Base-by-base conservation (phyloP, 2,113 vertebrate species). In the Amphiprion ocellaris region DNA sequence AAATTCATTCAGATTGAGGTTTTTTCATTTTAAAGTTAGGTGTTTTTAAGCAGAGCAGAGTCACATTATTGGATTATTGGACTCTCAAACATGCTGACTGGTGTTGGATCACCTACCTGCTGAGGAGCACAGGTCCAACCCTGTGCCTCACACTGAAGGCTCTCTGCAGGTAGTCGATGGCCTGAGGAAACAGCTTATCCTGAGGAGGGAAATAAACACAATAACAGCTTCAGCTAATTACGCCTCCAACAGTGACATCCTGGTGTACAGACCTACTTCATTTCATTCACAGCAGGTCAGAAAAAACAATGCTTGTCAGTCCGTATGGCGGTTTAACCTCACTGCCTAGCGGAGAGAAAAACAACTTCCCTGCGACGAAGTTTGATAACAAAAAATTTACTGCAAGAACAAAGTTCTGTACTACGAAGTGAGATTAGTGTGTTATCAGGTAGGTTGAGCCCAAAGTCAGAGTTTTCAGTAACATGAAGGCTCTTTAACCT, bases 131-230 rank as follows among this genome's bases (percentile, higher is more conserved):
- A 10, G 96, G 95, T 46, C 97, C 95, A 0, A 93, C 94, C 59
- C 96, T 93, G 79, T 90, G 95, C 23, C 96, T 95, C 64, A 99
- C 96, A 76, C 96, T 96, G 78, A 99, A 97, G 0, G 96, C 96
- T 87, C 94, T 96, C 92, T 99, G 96, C 83, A 99, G 91, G 68
- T 96, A 99, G 74, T 97, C 96, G 74, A 98, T 97, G 61, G 97
- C 97, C 95, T 97, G 96, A 76, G 98, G 98, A 59, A 99, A 99
- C 74, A 99, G 95, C 76, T 98, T 97, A 77, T 96, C 96, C 97
- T 99, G 86, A 79, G 62, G 19, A 70, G 24, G 24, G 9, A 69
- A 17, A 71, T 12, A 41, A 21, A 68, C 26, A 17, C n/a, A 52
- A 12, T 55, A 23, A 77, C 1, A 49, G 1, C 24, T 55, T 58